Evolutionary conservation across 2,888 invertebrate genomes (phyloP).

Genomic region (Tinea pellionella): DNA sequence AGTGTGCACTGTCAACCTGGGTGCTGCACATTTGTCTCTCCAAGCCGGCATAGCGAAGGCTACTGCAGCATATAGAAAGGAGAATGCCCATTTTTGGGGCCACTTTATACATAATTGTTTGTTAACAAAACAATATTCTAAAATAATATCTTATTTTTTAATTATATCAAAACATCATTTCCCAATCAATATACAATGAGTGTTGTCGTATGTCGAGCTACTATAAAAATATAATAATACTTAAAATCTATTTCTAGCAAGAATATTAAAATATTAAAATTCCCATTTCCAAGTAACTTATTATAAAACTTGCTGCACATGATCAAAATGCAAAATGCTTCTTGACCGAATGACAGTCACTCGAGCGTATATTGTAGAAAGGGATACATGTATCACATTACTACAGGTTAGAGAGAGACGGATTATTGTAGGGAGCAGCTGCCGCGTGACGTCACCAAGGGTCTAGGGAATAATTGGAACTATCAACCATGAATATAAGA

Average conservation of each 20-base stretch:
- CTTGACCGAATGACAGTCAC: conserved; percentile 6
- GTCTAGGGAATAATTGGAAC: conserved; percentile 17
- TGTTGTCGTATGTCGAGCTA: too few species aligned
- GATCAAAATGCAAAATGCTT: conserved; percentile 5
- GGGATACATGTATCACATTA: background rate
- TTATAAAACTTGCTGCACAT: conserved; percentile 2
- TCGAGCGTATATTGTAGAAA: conserved; percentile 3
- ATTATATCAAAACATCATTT: too few species aligned
- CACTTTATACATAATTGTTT: too few species aligned
- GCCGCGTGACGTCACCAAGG: conserved; percentile 57
- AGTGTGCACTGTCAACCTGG: too few species aligned
- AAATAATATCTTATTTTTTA: too few species aligned
- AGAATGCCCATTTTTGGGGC: too few species aligned
- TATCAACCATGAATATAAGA: conserved; percentile 11
- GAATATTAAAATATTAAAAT: background rate
- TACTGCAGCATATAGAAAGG: too few species aligned
- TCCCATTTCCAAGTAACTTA: background rate
- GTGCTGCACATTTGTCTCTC: too few species aligned
- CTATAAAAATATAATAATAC: too few species aligned
- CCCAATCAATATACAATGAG: too few species aligned
- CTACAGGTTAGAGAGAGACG: background rate
- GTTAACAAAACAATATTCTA: too few species aligned
- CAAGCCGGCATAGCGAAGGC: too few species aligned
- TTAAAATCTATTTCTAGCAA: background rate
- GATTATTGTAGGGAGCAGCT: conserved; percentile 36